Conservation (phyloP, 2,113 vertebrate species). For the Tretioscincus oriximinensis region DNA sequence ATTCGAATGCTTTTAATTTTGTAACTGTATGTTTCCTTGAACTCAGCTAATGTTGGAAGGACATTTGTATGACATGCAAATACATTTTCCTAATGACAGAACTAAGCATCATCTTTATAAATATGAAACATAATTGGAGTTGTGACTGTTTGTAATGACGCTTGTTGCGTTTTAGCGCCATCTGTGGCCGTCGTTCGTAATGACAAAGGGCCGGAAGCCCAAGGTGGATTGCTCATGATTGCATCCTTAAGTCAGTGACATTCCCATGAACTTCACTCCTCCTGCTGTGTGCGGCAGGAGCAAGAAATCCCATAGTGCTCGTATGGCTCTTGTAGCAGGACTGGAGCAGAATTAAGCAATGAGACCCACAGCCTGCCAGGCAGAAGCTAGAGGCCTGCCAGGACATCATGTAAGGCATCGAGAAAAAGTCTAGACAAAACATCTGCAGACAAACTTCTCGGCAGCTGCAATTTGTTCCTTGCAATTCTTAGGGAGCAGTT, state of each 20-base stretch:
- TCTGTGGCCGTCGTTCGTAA: too few species aligned
- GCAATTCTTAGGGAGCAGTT: neutral
- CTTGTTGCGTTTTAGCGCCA: too few species aligned
- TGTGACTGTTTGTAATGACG: too few species aligned
- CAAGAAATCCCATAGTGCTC: slow-evolving; percentile 43
- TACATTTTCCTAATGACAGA: neutral
- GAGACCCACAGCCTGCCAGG: neutral
- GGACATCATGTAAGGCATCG: neutral
- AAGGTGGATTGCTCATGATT: too few species aligned
- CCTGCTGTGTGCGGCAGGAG: slow-evolving; percentile 35
- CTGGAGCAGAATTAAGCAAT: neutral
- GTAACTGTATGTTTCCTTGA: too few species aligned
- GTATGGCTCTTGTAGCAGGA: neutral
- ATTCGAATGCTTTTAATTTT: too few species aligned
- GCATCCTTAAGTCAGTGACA: slow-evolving; percentile 20
- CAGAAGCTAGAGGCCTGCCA: neutral
- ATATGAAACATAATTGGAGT: neutral
- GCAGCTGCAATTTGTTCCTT: slow-evolving; percentile 46
- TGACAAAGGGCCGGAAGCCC: too few species aligned
- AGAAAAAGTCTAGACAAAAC: neutral
- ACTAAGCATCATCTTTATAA: neutral
- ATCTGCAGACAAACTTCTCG: slow-evolving; percentile 34
- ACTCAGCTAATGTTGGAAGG: too few species aligned
- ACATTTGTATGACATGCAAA: neutral
- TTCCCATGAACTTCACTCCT: slow-evolving; percentile 25